Evolutionary conservation across 2,113 vertebrate genomes (phyloP).

Genomic region (Misgurnus mizolepis): DNA sequence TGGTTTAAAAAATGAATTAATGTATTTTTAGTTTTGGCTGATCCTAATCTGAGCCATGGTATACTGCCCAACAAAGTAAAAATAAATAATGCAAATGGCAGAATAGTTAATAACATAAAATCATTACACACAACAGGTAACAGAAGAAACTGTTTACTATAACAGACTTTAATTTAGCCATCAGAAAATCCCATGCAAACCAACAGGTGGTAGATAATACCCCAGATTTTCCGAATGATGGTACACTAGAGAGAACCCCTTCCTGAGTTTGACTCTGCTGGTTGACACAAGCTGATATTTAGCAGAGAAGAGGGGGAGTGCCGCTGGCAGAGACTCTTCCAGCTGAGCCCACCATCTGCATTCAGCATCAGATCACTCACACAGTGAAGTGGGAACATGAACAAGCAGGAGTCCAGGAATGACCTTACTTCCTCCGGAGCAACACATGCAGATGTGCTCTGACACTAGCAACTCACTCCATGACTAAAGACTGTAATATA

Average conservation of each 20-base stretch:
- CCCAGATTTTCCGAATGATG: slow-evolving; percentile 27
- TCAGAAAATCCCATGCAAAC: slow-evolving; percentile 4
- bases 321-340: slow-evolving; percentile 43
- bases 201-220: slow-evolving; percentile 26
- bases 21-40: too few relatives aligned
- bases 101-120: too few relatives aligned
- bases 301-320: slow-evolving; percentile 43
- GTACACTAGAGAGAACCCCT: slow-evolving; percentile 41
- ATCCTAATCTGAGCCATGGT: too few relatives aligned
- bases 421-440: background rate
- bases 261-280: slow-evolving; percentile 40
- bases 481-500: background rate
- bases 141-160: background rate
- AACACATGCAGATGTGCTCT: background rate
- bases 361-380: slow-evolving; percentile 32
- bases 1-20: too few relatives aligned
- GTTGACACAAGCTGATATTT: slow-evolving; percentile 52
- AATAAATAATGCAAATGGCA: too few relatives aligned
- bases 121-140: too few relatives aligned
- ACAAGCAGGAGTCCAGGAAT: background rate
- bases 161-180: background rate
- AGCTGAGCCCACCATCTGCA: slow-evolving; percentile 56
- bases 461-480: background rate
- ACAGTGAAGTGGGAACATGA: background rate
- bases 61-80: too few relatives aligned